Evolutionary conservation across 1,140 invertebrate genomes (phyloP).

Genomic region (Tetranychus urticae): DNA sequence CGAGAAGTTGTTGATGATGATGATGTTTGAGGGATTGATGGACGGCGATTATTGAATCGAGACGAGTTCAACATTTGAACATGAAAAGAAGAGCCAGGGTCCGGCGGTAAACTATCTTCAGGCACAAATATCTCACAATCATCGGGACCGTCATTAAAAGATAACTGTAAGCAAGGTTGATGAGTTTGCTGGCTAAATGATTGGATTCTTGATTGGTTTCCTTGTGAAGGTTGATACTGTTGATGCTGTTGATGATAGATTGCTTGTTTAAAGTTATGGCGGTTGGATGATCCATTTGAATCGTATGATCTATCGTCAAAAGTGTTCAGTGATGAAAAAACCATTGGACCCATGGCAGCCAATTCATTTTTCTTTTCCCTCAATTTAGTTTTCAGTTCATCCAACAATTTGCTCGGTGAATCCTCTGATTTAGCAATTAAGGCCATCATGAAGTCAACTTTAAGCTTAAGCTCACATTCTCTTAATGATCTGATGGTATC

Average conservation of each 20-base stretch:
- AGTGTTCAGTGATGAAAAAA: too few relatives aligned
- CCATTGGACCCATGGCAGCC: neutral
- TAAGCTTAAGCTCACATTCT: constrained; percentile 30
- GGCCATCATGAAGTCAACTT: constrained; percentile 14
- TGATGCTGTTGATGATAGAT: neutral
- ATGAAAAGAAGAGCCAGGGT: neutral
- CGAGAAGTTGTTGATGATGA: neutral
- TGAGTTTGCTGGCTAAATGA: too few relatives aligned
- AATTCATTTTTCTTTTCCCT: neutral
- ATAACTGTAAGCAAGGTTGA: neutral
- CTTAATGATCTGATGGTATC: constrained; percentile 30
- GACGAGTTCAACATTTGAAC: neutral
- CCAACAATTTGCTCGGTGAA: neutral
- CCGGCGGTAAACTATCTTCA: neutral
- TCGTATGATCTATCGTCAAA: too few relatives aligned
- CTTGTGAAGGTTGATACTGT: neutral
- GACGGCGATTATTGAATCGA: neutral
- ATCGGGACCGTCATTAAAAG: neutral
- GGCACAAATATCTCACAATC: neutral
- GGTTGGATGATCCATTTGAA: constrained; percentile 19
- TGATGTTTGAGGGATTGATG: neutral
- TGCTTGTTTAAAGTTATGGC: neutral
- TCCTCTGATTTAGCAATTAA: neutral
- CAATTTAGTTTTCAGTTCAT: neutral
- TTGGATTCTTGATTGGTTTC: neutral